These are phyloP conservation scores for Phengaris alcon DNA, from an alignment of 2,888 invertebrate genomes.

Conservation along the genomic window DNA sequence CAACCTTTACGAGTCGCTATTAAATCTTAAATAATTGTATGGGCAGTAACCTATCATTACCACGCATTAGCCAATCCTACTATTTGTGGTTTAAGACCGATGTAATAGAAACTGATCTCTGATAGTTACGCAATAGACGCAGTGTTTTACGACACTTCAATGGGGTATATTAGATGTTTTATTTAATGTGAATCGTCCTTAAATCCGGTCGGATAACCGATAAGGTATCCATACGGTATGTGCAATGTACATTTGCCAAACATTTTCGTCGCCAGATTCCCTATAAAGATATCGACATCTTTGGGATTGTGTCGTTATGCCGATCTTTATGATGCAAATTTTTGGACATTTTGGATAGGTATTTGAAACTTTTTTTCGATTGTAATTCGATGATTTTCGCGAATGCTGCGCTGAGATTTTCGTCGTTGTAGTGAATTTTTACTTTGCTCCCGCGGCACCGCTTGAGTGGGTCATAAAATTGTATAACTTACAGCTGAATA, in stretches of 20 bases:
- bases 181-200: conserved; percentile 63
- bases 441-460: too few species aligned
- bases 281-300: not conserved
- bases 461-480: too few species aligned
- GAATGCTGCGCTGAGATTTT: too few species aligned
- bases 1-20: too few species aligned
- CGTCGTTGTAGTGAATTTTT: too few species aligned
- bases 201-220: conserved; percentile 57
- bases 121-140: conserved; percentile 40
- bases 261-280: not conserved
- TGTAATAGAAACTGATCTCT: not conserved
- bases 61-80: too few species aligned
- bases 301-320: too few species aligned
- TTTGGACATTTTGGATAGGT: not conserved
- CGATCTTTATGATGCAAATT: too few species aligned
- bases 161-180: conserved; percentile 57
- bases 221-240: conserved; percentile 39
- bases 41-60: too few species aligned
- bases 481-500: too few species aligned
- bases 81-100: not conserved
- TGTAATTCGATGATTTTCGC: too few species aligned
- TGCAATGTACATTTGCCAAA: not conserved
- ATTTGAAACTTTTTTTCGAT: not conserved
- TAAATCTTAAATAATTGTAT: too few species aligned
- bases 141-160: conserved; percentile 60